Base-by-base conservation (phyloP, 2,888 invertebrate genomes). In the Phyllotreta striolata region DNA sequence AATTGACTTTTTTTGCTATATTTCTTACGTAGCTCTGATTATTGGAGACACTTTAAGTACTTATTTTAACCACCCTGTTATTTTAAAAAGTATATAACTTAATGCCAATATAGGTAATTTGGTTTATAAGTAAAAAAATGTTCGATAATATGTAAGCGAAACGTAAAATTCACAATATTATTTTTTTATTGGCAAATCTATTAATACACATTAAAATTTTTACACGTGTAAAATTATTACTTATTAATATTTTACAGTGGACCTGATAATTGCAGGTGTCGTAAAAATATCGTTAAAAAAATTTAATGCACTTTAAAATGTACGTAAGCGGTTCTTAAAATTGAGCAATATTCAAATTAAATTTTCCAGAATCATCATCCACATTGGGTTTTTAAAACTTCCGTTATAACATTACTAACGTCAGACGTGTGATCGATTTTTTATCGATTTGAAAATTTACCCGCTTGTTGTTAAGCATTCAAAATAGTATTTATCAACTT, bases 151-250 rank as follows among this genome's bases (percentile, higher is more conserved):
- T 41, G 10, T 41, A 9, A 41, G 10, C 10, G 10, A 3, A 44
- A 44, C n/a, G n/a, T 13, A 44, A 44, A 44, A 44, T 10, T 7
- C 44, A n/a, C 10, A 7, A 14, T 13, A 44, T 1, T 44, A n/a
- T n/a, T 13, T 13, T 7, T 44, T 44, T 41, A 13, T 44, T 44
- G 14, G 5, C 6, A n/a, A 12, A 7, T 6, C 14, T 13, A 44
- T 44, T 44, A 44, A 44, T 44, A 44, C 7, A n/a, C 44, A n/a
- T 44, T n/a, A 44, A 13, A n/a, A 44, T 8, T 44, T n/a, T 44
- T 44, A 44, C 44, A 44, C 44, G 44, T 44, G 44, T 44, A 44
- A 44, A 44, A 44, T 44, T 44, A 44, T 44, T 13, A 44, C 44
- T 44, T 6, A 44, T 6, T 44, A 44, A 44, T 44, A 44, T 14